phyloP scores from a whole-genome alignment of 2,888 invertebrate species.

The Drosophila falleni region DNA sequence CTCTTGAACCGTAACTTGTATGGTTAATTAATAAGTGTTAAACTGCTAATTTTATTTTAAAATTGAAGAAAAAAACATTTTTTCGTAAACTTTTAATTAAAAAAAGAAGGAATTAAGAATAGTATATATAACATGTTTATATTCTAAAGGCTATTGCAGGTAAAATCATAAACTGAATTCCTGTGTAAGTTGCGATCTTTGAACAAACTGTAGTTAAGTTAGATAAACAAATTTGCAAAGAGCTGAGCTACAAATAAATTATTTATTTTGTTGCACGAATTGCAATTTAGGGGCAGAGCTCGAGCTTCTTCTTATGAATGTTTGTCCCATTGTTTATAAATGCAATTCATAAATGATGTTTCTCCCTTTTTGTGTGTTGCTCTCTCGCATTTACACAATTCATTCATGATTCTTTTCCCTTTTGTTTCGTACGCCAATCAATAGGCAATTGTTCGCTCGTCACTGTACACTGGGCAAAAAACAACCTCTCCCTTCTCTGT shows the following conservation, averaged over 20 bases:
- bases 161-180: background rate
- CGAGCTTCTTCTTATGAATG: background rate
- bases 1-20: too few species aligned
- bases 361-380: background rate
- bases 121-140: background rate
- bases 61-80: background rate
- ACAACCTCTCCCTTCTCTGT: background rate
- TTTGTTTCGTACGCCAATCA: conserved; percentile 53
- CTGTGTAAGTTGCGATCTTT: background rate
- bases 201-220: background rate
- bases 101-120: background rate
- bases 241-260: background rate
- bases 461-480: background rate
- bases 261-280: background rate
- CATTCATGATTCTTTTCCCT: conserved; percentile 5
- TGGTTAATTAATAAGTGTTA: too few species aligned
- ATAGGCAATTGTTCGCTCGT: conserved; percentile 53
- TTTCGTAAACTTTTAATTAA: background rate
- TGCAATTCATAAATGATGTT: conserved; percentile 7
- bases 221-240: background rate
- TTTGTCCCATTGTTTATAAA: conserved; percentile 7
- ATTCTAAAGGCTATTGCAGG: background rate
- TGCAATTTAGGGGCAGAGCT: background rate
- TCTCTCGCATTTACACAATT: conserved; percentile 10
- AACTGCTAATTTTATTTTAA: too few species aligned